phyloP scores from a whole-genome alignment of 1,140 invertebrate genomes.

The Elymnias hypermnestra region DNA sequence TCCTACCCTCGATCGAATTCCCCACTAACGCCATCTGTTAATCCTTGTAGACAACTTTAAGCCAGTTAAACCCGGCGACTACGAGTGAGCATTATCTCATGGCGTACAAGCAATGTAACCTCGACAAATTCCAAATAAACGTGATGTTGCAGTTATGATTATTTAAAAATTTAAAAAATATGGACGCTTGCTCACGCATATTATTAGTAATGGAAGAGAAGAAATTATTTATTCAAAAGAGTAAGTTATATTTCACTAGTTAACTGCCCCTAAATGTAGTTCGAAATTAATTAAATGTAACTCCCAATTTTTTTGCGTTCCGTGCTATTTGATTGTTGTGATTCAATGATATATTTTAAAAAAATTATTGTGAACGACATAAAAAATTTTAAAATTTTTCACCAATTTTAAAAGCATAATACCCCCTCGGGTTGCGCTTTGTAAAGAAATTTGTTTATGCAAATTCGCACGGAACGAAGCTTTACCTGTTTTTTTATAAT shows the following conservation, averaged over 20 bases:
- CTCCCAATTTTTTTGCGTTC: too few relatives aligned
- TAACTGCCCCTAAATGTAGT: conserved; percentile 32
- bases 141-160: conserved; percentile 36
- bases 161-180: conserved; percentile 13
- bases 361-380: too few relatives aligned
- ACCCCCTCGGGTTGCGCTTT: too few relatives aligned
- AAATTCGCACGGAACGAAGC: background rate
- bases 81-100: too few relatives aligned
- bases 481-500: conserved; percentile 42
- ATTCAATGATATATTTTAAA: background rate
- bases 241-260: conserved; percentile 45
- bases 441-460: too few relatives aligned
- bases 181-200: conserved; percentile 57
- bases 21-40: conserved; percentile 10
- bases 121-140: conserved; percentile 47
- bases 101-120: conserved; percentile 23
- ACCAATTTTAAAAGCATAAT: too few relatives aligned
- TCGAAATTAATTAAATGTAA: conserved; percentile 26
- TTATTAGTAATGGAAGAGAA: conserved; percentile 43
- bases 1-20: conserved; percentile 3
- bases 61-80: conserved; percentile 13
- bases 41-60: conserved; percentile 4
- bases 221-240: conserved; percentile 62
- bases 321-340: conserved; percentile 22
- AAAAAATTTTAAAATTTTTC: too few relatives aligned